Base-by-base conservation (phyloP, 2,797 vertebrate species). In the Oryzias dopingdopingensis region DNA sequence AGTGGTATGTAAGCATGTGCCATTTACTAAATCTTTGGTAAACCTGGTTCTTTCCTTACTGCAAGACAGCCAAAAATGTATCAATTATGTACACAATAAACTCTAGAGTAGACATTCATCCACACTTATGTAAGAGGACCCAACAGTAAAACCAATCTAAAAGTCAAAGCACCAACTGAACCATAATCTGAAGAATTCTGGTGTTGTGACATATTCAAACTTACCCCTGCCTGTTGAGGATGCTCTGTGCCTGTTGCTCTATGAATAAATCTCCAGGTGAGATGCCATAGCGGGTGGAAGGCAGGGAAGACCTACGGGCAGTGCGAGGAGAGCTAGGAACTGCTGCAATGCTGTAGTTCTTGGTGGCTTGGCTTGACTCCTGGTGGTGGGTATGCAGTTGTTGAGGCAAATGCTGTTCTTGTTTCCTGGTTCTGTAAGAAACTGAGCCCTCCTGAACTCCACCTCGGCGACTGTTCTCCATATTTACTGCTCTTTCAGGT, bases 161-260 rank as follows among this genome's bases (percentile, higher is more conserved):
- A 12, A 37, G 10, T 37, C 10, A 37, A 37, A 37, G 10, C 10
- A 37, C 32, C 32, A 32, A 23, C 18, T 52, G 18, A 29, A 51
- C 14, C 4, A 32, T 22, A 14, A 8, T 42, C 15, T 52, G 18
- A 41, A 41, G n/a, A n/a, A 17, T 44, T 44, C 1, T 2, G 16
- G 14, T 16, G 6, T 13, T 14, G n/a, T 6, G 6, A 5, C 4
- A n/a, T 45, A 22, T 22, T 4, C n/a, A 17, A 65, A 79, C 94
- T 94, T 89, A 98, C 97, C 95, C 94, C 85, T 94, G 89, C 56
- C 94, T 92, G 83, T 65, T 91, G 79, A 96, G 92, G 66, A 94
- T 95, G 62, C 84, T 83, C 67, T 95, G 93, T 42, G 92, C 87
- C 69, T 93, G 91, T 54, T 91, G 87, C 81, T 97, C 95, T 49